Base-by-base conservation (phyloP, 92 coral and sea anemone species). In the Phenganax stokvisi region DNA sequence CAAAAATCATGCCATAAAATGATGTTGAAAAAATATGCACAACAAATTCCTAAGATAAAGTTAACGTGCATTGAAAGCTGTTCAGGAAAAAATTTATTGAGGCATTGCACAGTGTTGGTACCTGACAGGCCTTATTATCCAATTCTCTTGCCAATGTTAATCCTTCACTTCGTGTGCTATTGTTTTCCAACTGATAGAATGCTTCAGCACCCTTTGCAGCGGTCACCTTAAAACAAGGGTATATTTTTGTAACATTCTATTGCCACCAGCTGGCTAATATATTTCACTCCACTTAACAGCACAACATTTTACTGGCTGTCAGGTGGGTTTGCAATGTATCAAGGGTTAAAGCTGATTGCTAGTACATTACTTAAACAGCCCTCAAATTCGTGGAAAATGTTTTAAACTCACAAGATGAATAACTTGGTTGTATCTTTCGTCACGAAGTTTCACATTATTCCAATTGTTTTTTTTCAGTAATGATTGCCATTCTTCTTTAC, bases 171-270 rank as follows among this genome's bases (percentile, higher is more conserved):
- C 97, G 74, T 37, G 93, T 73, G 4, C 82, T 76, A 77, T 93
- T 93, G 74, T 93, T 93, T 58, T 85, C 84, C 75, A 81, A 73
- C 16, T 91, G 88, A 76, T 91, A 93, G 69, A 93, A 93, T 3
- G 92, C 91, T 81, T 89, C 97, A 12, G 97, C 97, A 64, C 97
- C 97, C 56, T 87, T 80, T 15, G 97, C 97, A 12, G 97, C 92
- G 30, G 97, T 86, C 17, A 89, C 89, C 97, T 93, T 28, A 56
- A 69, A 67, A 3, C 17, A 37, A 67, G 17, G 73, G 30, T 12
- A 59, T 7, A 59, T 13, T 37, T 37, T 37, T 1, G 5, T 37
- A 37, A 5, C 47, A 37, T 1, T 37, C 47, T 37, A 37, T 1
- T 37, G 47, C 47, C 47, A 37, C 47, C 47, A 37, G 47, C 47